Evolutionary conservation across 2,113 vertebrate species (phyloP).

Genomic region (Oenanthe oenanthe): DNA sequence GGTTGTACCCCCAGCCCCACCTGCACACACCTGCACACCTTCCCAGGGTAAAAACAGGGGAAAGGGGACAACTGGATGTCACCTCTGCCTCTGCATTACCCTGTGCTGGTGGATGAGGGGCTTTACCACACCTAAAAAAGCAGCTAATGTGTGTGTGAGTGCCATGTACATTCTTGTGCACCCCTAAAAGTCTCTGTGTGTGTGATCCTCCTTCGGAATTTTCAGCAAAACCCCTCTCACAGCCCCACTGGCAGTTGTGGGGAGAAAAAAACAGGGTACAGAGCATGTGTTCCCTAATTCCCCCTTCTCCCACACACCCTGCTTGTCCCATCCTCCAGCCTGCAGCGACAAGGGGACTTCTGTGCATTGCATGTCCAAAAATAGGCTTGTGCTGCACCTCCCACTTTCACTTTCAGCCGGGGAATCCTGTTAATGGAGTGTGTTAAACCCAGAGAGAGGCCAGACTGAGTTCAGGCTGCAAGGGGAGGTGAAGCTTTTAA

Average conservation of each 20-base stretch:
- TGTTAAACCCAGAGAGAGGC: neutral
- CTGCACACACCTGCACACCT: neutral
- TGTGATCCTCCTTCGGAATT: neutral
- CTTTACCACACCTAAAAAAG: neutral
- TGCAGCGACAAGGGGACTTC: neutral
- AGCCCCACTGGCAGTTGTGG: neutral
- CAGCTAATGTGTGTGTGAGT: neutral
- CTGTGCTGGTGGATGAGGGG: neutral
- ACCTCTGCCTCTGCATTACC: neutral
- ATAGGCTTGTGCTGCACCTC: neutral
- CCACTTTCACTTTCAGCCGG: rapidly evolving
- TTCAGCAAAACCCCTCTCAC: neutral
- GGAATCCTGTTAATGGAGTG: slow-evolving; percentile 45
- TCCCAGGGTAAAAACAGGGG: neutral
- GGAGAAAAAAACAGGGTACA: neutral
- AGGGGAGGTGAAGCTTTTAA: slow-evolving; percentile 18
- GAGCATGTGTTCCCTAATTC: neutral
- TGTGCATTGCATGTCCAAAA: neutral
- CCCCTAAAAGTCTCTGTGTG: neutral
- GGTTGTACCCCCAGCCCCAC: neutral
- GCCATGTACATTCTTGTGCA: neutral
- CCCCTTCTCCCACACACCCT: neutral
- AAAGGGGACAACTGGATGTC: neutral
- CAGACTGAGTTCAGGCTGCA: neutral
- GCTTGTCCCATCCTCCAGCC: neutral